Conservation (phyloP, 2,888 invertebrate genomes). For the Eristalinus aeneus region DNA sequence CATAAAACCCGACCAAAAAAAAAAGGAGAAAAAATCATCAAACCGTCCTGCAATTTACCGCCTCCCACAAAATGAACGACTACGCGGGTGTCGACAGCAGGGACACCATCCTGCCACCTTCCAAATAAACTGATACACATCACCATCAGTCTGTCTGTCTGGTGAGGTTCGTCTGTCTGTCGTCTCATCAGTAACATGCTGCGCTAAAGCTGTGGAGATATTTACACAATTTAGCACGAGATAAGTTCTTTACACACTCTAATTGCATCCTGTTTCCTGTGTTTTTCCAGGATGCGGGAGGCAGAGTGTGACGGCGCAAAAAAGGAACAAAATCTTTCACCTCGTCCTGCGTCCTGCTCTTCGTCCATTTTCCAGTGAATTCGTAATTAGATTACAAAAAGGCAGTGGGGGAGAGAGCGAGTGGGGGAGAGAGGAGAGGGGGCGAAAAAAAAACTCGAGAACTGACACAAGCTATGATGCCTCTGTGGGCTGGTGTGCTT, state of each 20-base stretch:
- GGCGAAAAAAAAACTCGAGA: background rate
- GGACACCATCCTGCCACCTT: background rate
- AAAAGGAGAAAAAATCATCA: background rate
- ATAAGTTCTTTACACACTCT: conserved; percentile 1
- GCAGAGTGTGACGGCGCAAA: no score
- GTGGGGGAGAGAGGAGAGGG: background rate
- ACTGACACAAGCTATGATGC: background rate
- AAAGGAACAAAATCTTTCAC: background rate
- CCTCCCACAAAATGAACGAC: background rate
- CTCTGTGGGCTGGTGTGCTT: background rate
- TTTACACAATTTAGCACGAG: conserved; percentile 4
- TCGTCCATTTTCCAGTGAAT: background rate
- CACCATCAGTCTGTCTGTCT: background rate
- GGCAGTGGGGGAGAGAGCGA: background rate
- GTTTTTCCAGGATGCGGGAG: background rate
- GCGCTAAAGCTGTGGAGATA: background rate
- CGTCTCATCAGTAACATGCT: background rate
- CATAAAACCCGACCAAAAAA: background rate
- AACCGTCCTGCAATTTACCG: background rate
- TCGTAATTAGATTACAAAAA: conserved; percentile 28
- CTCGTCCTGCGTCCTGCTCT: background rate
- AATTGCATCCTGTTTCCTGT: background rate
- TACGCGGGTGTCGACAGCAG: background rate
- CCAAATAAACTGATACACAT: background rate
- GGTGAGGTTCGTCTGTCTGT: background rate